Evolutionary conservation across 2,113 vertebrate species (phyloP), one percentile per base, ranked within the genome.

Genomic region (Anhinga rufa): DNA sequence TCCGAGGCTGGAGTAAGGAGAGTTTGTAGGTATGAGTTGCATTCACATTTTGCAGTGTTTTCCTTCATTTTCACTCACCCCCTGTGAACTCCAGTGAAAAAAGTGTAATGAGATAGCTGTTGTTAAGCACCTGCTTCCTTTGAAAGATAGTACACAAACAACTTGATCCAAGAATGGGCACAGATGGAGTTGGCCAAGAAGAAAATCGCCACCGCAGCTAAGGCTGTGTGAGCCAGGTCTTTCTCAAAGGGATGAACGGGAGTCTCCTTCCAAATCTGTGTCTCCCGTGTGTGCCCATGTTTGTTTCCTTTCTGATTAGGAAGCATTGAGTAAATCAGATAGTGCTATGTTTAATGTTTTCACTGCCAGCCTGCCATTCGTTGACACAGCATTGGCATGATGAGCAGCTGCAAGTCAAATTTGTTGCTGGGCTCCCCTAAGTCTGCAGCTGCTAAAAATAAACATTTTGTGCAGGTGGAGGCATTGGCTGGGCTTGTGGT

Each of bases 401-500:
- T 87, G 92, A 97, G 93, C 93, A 96, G 94, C 95, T 95, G 91
- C 84, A 78, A 86, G 95, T 96, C 92, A 91, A 8, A 87, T 96
- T 94, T 86, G 87, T 93, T 93, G 74, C 93, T 9, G 81, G 82
- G 69, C 91, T 97, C 77, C 81, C 86, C 54, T 48, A 92, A 95
- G 90, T 81, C 95, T 97, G 88, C 86, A 94, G 82, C 74, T 95
- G 92, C 92, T 97, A 97, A 97, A 97, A 97, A 97, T 96, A 97
- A 96, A 92, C 80, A 87, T 95, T 95, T 88, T 95, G 86, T 32
- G 20, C 94, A 96, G 96, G 96, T 97, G 96, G 92, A 89, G 87
- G 60, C 86, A 89, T 97, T 97, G 95, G 93, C 92, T 91, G 61
- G 81, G 92, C 68, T 96, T 97, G 91, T 69, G 80, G 83, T 96